Conservation (phyloP, 64 coral and sea anemone species). For the Stichodactyla mertensii region DNA sequence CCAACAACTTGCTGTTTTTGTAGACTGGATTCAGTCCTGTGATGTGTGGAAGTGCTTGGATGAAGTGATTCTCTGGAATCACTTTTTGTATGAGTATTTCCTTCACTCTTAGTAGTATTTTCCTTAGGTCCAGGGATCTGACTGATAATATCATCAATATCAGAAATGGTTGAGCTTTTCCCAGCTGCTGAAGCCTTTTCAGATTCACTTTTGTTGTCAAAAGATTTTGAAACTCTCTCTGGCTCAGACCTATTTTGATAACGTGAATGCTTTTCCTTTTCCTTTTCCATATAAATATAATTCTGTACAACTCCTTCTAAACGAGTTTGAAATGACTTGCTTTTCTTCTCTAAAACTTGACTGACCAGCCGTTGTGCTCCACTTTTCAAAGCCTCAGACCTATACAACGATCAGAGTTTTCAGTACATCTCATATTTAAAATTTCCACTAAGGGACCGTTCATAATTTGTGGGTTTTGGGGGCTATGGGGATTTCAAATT, state of each 20-base stretch:
- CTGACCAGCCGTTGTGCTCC: slow-evolving; percentile 79
- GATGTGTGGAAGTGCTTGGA: not conserved
- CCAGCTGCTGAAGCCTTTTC: not conserved
- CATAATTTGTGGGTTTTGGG: too few relatives aligned
- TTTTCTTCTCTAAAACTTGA: slow-evolving; percentile 78
- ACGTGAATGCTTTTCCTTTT: slow-evolving; percentile 49
- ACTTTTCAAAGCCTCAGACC: slow-evolving; percentile 85
- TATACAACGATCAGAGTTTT: slow-evolving; percentile 32
- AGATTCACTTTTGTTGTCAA: not conserved
- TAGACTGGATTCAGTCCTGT: not conserved
- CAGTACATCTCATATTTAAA: too few relatives aligned
- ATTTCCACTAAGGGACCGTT: too few relatives aligned
- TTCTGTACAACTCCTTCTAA: slow-evolving; percentile 93
- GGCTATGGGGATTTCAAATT: too few relatives aligned
- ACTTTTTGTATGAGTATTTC: not conserved
- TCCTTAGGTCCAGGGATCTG: slow-evolving; percentile 13
- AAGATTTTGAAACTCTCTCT: not conserved
- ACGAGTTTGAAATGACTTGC: slow-evolving; percentile 74
- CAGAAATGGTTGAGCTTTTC: slow-evolving; percentile 5
- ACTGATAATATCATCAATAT: slow-evolving; percentile 26
- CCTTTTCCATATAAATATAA: slow-evolving; percentile 67
- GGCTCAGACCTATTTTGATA: slow-evolving; percentile 16
- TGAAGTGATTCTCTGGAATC: not conserved
- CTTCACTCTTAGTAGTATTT: not conserved
- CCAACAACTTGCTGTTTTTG: not conserved